These are phyloP conservation scores for Myrmecophaga tridactyla DNA, from an alignment of 2,113 vertebrate species.

Conservation along the genomic window DNA sequence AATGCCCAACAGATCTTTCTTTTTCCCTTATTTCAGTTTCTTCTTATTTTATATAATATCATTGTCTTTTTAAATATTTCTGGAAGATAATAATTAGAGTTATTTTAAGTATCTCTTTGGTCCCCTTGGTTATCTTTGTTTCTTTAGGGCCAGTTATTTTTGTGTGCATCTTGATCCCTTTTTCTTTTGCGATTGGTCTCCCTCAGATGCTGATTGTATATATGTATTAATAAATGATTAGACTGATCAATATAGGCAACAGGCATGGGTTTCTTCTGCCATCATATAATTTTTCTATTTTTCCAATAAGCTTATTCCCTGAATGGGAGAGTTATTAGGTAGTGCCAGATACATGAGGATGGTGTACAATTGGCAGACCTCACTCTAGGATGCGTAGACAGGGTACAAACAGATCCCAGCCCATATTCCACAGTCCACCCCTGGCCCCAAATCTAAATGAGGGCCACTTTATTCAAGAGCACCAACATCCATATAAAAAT, in stretches of 20 bases:
- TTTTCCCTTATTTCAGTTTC: background rate
- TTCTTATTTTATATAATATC: background rate
- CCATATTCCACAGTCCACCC: too few species aligned
- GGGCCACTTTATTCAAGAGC: background rate
- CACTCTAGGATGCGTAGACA: background rate
- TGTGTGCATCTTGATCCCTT: background rate
- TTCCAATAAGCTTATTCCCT: background rate
- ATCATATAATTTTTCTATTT: background rate
- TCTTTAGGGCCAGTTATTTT: background rate
- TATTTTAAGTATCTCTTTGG: background rate
- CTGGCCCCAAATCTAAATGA: background rate
- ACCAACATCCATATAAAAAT: background rate
- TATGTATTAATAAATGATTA: background rate
- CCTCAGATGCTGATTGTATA: background rate
- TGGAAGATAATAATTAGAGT: background rate
- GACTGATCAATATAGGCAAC: background rate
- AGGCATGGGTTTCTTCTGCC: background rate
- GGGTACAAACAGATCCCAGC: background rate
- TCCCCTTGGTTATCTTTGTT: background rate
- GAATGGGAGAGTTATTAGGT: background rate
- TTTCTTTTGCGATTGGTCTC: background rate
- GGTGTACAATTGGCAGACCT: background rate
- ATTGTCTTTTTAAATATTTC: background rate
- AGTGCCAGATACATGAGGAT: background rate
- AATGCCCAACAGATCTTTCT: background rate